These are phyloP conservation scores for Brienomyrus longianalis DNA, from an alignment of 2,113 vertebrate species.

Conservation along the genomic window DNA sequence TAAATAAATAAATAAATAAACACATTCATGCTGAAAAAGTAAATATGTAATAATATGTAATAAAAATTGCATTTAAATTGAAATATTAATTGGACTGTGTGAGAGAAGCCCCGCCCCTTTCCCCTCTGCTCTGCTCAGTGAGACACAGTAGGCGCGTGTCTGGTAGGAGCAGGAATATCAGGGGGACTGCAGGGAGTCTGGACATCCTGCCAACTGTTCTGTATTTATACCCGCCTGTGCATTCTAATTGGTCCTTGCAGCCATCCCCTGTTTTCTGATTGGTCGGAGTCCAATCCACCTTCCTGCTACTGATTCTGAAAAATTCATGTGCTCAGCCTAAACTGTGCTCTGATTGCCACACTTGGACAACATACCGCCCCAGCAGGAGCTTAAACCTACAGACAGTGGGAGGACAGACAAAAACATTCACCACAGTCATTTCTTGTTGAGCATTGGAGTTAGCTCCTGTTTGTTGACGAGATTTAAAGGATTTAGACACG, in stretches of 20 bases:
- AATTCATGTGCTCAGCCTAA: neutral
- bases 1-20: neutral
- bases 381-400: neutral
- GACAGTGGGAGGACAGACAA: neutral
- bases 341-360: neutral
- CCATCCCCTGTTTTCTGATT: neutral
- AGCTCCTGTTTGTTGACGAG: conserved; percentile 2
- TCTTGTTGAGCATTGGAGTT: neutral
- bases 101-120: neutral
- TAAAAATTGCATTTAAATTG: neutral
- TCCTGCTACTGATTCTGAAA: neutral
- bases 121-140: neutral
- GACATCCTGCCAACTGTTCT: neutral
- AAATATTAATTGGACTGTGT: neutral
- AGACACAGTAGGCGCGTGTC: neutral
- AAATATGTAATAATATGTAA: neutral
- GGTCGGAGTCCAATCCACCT: neutral
- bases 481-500: neutral
- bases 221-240: neutral
- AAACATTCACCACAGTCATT: neutral
- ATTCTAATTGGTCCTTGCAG: neutral
- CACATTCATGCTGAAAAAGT: neutral
- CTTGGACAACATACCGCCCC: neutral
- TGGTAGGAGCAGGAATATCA: neutral
- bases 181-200: neutral